A percentile compares a stretch with the other conserved stretches of the same genome.
phyloP scores from a whole-genome alignment of 2,888 invertebrate genomes.

The Diabrotica balteata region DNA sequence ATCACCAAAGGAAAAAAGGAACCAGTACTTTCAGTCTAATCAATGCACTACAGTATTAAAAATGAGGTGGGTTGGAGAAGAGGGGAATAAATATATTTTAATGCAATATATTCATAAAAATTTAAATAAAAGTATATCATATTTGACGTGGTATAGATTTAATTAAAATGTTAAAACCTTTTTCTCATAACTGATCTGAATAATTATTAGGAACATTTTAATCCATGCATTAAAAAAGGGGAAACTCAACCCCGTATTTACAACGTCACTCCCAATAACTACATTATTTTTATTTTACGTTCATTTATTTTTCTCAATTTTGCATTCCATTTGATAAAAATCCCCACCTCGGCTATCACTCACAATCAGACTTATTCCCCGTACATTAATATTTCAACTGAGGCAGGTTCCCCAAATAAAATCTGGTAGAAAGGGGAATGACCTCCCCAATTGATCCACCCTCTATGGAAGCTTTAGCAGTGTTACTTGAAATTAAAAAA shows the following conservation, averaged over 20 bases:
- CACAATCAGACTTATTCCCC: slow-evolving; percentile 16
- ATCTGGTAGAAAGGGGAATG: slow-evolving; percentile 22
- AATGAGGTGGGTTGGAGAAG: too few relatives aligned
- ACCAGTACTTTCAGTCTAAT: too few relatives aligned
- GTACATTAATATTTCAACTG: slow-evolving; percentile 17
- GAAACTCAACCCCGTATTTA: not conserved
- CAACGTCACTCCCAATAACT: not conserved
- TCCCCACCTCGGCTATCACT: slow-evolving; percentile 9
- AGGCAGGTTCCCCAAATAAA: slow-evolving; percentile 9
- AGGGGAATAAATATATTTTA: too few relatives aligned
- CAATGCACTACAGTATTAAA: too few relatives aligned
- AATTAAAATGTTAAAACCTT: too few relatives aligned
- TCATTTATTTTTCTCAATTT: slow-evolving; percentile 3
- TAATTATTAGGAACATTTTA: too few relatives aligned
- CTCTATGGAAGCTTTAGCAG: slow-evolving; percentile 4
- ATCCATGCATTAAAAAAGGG: too few relatives aligned
- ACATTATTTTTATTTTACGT: slow-evolving; percentile 4
- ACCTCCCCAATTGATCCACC: slow-evolving; percentile 19
- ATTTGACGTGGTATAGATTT: too few relatives aligned
- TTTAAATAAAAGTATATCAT: too few relatives aligned
- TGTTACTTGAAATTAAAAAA: not conserved
- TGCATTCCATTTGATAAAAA: slow-evolving; percentile 4
- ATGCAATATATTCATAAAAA: too few relatives aligned
- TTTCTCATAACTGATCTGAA: too few relatives aligned
- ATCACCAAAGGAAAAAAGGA: too few relatives aligned